Evolutionary conservation across 2,888 invertebrate species (phyloP).

Genomic region (Tupiocoris notatus): DNA sequence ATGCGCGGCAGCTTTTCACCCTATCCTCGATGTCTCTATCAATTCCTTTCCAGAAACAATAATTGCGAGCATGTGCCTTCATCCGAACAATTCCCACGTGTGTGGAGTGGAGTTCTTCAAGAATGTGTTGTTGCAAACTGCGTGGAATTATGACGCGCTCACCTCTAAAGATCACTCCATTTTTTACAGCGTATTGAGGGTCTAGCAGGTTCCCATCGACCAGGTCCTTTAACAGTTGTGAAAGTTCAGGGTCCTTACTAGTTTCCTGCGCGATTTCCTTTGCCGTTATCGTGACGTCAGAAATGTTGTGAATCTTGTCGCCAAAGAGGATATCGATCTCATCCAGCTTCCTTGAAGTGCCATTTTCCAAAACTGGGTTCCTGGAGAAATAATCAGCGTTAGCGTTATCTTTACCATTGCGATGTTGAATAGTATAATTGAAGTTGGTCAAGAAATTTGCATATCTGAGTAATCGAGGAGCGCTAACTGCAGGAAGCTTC

Average conservation of each 20-base stretch:
- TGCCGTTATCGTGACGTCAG: background rate
- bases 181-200: background rate
- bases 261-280: background rate
- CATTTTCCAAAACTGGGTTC: background rate
- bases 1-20: background rate
- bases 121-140: background rate
- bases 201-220: background rate
- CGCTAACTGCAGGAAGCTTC: constrained; percentile 11
- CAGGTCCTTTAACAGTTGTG: background rate
- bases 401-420: background rate
- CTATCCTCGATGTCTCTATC: background rate
- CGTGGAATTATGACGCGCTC: background rate
- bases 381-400: constrained; percentile 6
- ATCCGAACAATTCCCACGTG: background rate
- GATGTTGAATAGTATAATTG: background rate
- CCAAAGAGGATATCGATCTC: background rate
- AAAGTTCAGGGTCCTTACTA: background rate
- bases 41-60: background rate
- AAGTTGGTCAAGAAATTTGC: constrained; percentile 1
- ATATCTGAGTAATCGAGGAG: background rate
- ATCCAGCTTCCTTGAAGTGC: background rate
- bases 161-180: background rate
- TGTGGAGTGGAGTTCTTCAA: background rate
- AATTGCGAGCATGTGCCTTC: background rate
- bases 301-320: background rate